Conservation (phyloP, 2,797 vertebrate genomes). For the Florisuga fusca region DNA sequence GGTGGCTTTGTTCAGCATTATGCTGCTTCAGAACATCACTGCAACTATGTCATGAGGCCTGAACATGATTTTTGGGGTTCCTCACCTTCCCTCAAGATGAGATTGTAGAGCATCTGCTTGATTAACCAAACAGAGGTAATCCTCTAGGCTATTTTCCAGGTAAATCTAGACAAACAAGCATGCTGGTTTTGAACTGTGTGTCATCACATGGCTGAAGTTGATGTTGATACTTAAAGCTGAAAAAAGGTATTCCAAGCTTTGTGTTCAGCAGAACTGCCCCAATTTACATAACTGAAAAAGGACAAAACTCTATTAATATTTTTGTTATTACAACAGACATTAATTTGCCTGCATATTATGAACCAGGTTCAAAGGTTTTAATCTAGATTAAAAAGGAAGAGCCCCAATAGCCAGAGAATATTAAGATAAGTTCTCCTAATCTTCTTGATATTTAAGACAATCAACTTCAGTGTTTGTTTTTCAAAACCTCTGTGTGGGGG, state of each 20-base stretch:
- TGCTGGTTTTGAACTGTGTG: neutral
- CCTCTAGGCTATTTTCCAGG: neutral
- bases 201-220: neutral
- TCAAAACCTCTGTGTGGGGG: fast-evolving
- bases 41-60: neutral
- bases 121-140: neutral
- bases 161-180: neutral
- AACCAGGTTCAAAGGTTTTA: neutral
- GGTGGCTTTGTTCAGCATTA: neutral
- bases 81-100: neutral
- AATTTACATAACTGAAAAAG: neutral
- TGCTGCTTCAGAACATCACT: neutral
- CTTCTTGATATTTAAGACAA: neutral
- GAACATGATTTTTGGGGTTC: neutral
- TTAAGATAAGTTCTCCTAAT: neutral
- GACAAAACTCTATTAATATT: neutral
- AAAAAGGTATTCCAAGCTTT: neutral
- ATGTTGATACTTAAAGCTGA: neutral
- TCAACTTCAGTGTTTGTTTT: neutral
- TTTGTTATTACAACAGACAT: neutral
- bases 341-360: neutral
- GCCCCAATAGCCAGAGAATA: neutral
- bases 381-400: neutral
- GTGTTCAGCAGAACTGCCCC: neutral
- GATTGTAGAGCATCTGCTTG: fast-evolving